Percentiles rank a stretch among this genome's conserved stretches.
Evolutionary conservation across 2,888 invertebrate species (phyloP).

Genomic region (Proisotoma minuta): DNA sequence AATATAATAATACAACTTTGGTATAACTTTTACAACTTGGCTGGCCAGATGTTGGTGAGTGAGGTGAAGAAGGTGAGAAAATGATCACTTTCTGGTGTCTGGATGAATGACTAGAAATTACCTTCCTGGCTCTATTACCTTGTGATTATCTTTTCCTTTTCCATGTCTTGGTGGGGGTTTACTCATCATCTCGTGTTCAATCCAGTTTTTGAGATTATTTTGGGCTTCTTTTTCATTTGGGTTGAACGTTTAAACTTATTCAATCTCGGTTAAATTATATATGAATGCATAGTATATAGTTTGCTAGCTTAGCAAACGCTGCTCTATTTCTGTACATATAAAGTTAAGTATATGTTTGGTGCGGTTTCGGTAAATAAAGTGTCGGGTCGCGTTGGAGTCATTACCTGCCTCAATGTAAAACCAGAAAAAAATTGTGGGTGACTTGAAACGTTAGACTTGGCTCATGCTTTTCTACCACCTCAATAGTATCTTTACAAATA

Average conservation of each 20-base stretch:
- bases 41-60: slow-evolving; percentile 9
- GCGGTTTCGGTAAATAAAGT: slow-evolving; percentile 13
- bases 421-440: too few relatives aligned
- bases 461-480: too few relatives aligned
- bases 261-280: slow-evolving; percentile 3
- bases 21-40: neutral
- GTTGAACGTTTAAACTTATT: slow-evolving; percentile 5
- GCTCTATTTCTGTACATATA: neutral
- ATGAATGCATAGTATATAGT: neutral
- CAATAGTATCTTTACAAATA: too few relatives aligned
- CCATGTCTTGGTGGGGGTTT: neutral
- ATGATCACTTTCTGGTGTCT: slow-evolving; percentile 20
- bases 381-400: slow-evolving; percentile 3
- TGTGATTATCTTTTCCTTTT: slow-evolving; percentile 10
- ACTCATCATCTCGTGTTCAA: neutral
- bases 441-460: too few relatives aligned
- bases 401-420: too few relatives aligned
- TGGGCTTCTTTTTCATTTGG: neutral
- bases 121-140: slow-evolving; percentile 4
- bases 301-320: neutral
- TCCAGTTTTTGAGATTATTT: neutral
- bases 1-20: neutral
- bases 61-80: slow-evolving; percentile 13
- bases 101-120: slow-evolving; percentile 19
- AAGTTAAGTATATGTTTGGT: neutral